These are phyloP conservation scores for Daubentonia madagascariensis DNA, from an alignment of 2,113 vertebrate species.

Conservation along the genomic window DNA sequence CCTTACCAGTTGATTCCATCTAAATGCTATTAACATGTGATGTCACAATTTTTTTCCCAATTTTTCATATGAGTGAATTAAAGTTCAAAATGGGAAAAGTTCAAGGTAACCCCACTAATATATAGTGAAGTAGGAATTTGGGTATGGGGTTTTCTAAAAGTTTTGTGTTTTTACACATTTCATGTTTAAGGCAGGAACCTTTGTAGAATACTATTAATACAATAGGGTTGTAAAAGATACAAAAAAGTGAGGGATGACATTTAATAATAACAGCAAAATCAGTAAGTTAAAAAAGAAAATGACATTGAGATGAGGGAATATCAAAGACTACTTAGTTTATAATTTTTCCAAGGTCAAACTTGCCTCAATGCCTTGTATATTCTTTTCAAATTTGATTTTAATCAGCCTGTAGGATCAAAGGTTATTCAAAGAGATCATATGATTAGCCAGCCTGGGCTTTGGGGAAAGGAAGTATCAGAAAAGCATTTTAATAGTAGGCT, in stretches of 20 bases:
- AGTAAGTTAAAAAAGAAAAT: not conserved
- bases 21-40: not conserved
- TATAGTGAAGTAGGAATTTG: rapidly evolving
- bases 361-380: not conserved
- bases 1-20: not conserved
- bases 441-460: not conserved
- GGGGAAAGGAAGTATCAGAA: not conserved
- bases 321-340: not conserved
- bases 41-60: not conserved
- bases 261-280: not conserved
- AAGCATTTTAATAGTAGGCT: conserved; percentile 25
- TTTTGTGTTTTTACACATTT: not conserved
- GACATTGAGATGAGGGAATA: not conserved
- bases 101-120: not conserved
- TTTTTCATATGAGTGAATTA: not conserved
- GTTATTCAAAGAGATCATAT: conserved; percentile 49
- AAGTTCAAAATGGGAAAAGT: not conserved
- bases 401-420: conserved; percentile 42
- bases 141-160: not conserved
- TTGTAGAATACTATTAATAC: not conserved
- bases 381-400: conserved; percentile 22
- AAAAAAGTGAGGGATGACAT: not conserved
- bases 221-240: not conserved
- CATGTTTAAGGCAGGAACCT: not conserved
- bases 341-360: not conserved